A percentile compares a stretch with the other conserved stretches of the same genome.
phyloP scores from a whole-genome alignment of 2,888 invertebrate genomes.

The Ctenicera cuprea region DNA sequence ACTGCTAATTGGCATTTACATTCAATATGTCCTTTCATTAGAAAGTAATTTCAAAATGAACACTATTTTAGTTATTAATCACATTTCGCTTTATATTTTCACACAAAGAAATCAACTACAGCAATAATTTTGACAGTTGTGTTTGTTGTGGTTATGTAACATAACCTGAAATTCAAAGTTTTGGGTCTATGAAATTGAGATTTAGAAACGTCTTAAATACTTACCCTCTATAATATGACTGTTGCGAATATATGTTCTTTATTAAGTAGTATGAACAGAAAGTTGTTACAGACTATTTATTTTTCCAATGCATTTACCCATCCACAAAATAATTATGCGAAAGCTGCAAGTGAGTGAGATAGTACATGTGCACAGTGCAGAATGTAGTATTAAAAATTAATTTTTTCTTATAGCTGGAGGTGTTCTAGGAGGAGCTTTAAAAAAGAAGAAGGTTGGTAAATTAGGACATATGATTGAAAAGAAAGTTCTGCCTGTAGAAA shows the following conservation, averaged over 20 bases:
- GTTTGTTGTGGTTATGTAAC: constrained; percentile 34
- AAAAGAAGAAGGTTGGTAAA: constrained; percentile 79
- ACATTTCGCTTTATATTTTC: not conserved
- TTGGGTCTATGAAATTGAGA: no score
- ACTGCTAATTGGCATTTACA: constrained; percentile 72
- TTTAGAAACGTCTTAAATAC: no score
- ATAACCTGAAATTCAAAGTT: not conserved
- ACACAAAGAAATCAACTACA: not conserved
- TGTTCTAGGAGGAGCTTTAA: constrained; percentile 71
- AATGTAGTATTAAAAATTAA: not conserved
- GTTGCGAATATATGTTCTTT: constrained; percentile 8
- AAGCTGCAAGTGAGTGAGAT: constrained; percentile 58
- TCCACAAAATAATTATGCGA: constrained; percentile 64
- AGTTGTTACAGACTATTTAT: not conserved
- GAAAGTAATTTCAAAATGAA: not conserved
- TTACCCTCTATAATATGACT: constrained; percentile 25
- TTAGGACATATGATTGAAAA: constrained; percentile 80
- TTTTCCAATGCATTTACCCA: constrained; percentile 49
- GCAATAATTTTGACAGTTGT: constrained; percentile 1
- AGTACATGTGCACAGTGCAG: not conserved
- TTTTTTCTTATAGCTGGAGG: constrained; percentile 55
- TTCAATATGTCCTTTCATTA: constrained; percentile 44
- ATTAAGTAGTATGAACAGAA: not conserved
- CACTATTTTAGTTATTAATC: no score
- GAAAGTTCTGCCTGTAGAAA: constrained; percentile 87